phyloP scores from a whole-genome alignment of 2,113 vertebrate genomes.

The Thamnophis sirtalis region DNA sequence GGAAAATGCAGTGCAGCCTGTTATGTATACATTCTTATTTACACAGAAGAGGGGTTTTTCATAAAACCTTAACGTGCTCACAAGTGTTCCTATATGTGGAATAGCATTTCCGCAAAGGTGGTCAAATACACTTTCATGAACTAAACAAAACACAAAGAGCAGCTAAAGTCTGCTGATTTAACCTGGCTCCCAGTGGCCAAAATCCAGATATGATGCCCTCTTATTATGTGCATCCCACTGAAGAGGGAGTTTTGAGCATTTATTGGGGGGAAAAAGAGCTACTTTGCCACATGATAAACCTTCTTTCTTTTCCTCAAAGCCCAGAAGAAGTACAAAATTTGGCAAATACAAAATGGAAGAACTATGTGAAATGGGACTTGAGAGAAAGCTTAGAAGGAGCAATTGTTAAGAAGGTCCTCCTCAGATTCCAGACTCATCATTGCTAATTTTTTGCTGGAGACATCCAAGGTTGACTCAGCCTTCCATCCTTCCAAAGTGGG shows the following conservation, averaged over 20 bases:
- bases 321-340: background rate
- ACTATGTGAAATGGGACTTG: background rate
- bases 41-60: no score
- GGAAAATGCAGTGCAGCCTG: no score
- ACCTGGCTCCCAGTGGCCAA: background rate
- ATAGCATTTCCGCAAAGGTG: background rate
- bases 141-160: background rate
- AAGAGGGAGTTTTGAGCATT: background rate
- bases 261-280: background rate
- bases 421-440: background rate
- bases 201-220: slow-evolving; percentile 6
- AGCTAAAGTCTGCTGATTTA: background rate
- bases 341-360: background rate
- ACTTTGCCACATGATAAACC: background rate
- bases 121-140: background rate
- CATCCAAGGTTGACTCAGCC: background rate
- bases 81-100: background rate
- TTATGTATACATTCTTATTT: no score
- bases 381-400: background rate
- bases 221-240: background rate
- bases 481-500: no score
- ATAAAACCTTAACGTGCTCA: background rate
- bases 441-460: background rate
- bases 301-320: background rate
- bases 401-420: background rate